Evolutionary conservation across 1,140 invertebrate genomes (phyloP), one percentile per base, ranked within the genome.

Genomic region (Eubasilissa regina): DNA sequence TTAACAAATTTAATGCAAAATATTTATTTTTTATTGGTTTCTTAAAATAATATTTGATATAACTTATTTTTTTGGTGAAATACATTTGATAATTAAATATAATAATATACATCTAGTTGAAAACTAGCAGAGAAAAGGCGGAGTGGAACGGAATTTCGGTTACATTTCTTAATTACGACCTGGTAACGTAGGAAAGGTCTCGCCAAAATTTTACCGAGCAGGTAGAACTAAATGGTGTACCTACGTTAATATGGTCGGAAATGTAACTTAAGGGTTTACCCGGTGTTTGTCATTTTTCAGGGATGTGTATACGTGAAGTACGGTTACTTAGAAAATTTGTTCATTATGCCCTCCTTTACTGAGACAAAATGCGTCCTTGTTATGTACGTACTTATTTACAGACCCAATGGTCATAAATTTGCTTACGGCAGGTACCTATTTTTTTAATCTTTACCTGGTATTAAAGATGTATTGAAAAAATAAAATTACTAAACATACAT

Each of bases 161-260:
- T 80, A 79, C 75, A 77, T 78, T 82, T 82, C 81, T 80, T 82
- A 82, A 82, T 82, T 82, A 78, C 81, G 55, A 80, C 66, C 81
- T 76, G 78, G 77, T 81, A 79, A 81, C 77, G 80, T 79, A 73
- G 75, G 68, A 47, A 75, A 79, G 66, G 72, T 43, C 55, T 43
- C 51, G 15, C 21, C 43, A 44, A 21, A 60, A 64, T 51, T 78
- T 81, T 75, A 76, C 73, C 66, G 60, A 56, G 68, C 79, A 53
- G 75, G 55, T 81, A 74, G 62, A 73, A 75, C 77, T 81, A 78
- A 81, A 81, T 72, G 35, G 79, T 60, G 75, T 75, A 80, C 76
- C 45, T 78, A 12, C 62, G 21, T 17, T 73, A 19, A 53, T 70
- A 55, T 73, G 70, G 48, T 6, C 48, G 43, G 70, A 70, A 78